Base-by-base conservation (phyloP, 2,113 vertebrate genomes). In the Zosterops japonicus region DNA sequence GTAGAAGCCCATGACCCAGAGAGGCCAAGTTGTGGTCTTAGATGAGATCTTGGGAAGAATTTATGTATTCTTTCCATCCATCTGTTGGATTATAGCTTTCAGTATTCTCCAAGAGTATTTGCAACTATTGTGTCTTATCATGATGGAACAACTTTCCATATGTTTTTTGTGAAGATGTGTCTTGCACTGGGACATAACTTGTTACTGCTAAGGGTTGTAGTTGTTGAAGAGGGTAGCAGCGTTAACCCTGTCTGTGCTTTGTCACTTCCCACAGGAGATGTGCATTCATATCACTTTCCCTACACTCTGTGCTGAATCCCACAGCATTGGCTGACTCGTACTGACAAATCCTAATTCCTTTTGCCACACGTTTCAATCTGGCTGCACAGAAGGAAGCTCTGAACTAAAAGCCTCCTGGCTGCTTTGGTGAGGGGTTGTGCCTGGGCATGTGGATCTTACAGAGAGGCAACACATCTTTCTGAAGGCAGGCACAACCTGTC, bases 11-110 rank as follows among this genome's bases (percentile, higher is more conserved):
- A 5, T 81, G 93, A 95, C 88, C 82, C 63, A 63, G 70, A 35
- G 75, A 85, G 85, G 88, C 67, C 55, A 71, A 69, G n/a, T 64
- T 83, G 55, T 94, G 71, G 12, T 90, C 89, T 86, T 74, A 50
- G 47, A 92, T 70, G 71, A 70, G 71, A 90, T 81, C 80, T 87
- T 90, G 69, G 60, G 86, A 94, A 93, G 85, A 24, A n/a, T 67
- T 88, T 95, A 50, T 86, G 27, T 90, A 50, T 67, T 70, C 28
- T 50, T 93, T 93, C 44, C 68, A 71, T 28, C 27, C 50, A 27
- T 95, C 23, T 86, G 8, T 46, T 80, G 52, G 46, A 56, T 88
- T 95, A 70, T 2, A 90, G 47, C 47, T 90, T 90, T 77, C 55
- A 63, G 27, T 55, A 35, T 77, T 83, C 24, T 85, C 67, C 63